Evolutionary conservation across 2,888 invertebrate species (phyloP), one percentile per base, ranked within the genome.

Genomic region (Lampropteryx suffumata): DNA sequence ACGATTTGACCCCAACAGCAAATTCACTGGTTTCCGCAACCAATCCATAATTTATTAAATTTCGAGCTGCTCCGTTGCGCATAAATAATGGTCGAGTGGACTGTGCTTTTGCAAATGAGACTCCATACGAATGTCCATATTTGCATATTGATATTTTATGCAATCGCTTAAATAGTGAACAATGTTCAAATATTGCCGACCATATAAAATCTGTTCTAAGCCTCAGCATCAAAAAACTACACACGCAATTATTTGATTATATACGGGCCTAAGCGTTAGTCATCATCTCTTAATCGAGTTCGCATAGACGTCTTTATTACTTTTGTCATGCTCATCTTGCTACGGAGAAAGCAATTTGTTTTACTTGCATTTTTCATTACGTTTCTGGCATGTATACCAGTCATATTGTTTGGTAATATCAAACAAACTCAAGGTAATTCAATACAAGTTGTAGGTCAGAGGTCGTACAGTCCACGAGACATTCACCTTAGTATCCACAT

Each of bases 61-160:
- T n/a, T n/a, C 13, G 39, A 24, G 27, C 30, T 49, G 50, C 36
- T 50, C 41, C 50, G 47, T 36, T 43, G 50, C 32, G 43, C 49
- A 43, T 49, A 49, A n/a, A 12, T 44, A 35, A 55, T 49, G 29
- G 27, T 4, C 34, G n/a, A 30, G 14, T 24, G 9, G 27, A 14
- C n/a, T 35, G 12, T 49, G 35, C 48, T 42, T 36, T 48, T 13
- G 28, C 26, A 48, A 48, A 40, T 35, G 29, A 43, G 43, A 27
- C 33, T 35, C 34, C 39, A 36, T 12, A n/a, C n/a, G n/a, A n/a
- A n/a, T n/a, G n/a, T n/a, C n/a, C 14, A 45, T 26, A 43, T 35
- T 48, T 48, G 30, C 42, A 52, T 47, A 34, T 7, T n/a, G 28
- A 14, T 35, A 24, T 26, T 24, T 34, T 3, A 28, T 52, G 39